A percentile compares a stretch with the other conserved stretches of the same genome.
These are phyloP conservation scores for Gobiocypris rarus DNA, from an alignment of 2,113 vertebrate species.

Conservation along the genomic window DNA sequence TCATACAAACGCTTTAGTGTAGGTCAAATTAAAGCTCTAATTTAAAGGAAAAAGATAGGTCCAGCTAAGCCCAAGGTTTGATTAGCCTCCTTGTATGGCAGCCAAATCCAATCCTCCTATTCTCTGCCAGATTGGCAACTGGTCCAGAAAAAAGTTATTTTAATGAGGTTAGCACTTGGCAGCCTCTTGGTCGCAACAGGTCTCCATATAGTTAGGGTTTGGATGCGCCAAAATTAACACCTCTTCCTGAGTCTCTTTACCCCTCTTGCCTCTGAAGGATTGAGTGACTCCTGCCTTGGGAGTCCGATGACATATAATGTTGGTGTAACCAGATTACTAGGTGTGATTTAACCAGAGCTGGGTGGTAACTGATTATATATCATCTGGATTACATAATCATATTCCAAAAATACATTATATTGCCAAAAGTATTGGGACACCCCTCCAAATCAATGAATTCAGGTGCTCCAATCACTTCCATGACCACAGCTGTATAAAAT, in stretches of 20 bases:
- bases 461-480: no score
- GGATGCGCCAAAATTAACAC: constrained; percentile 53
- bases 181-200: constrained; percentile 19
- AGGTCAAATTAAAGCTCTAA: constrained; percentile 1
- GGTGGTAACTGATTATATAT: no score
- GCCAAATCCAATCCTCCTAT: neutral
- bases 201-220: constrained; percentile 42
- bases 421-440: no score
- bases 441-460: no score
- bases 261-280: constrained; percentile 13
- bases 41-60: neutral
- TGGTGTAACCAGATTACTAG: constrained; percentile 20
- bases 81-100: constrained; percentile 10
- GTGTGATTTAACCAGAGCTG: neutral
- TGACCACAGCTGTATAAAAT: no score
- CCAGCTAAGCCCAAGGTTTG: constrained; percentile 20
- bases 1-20: neutral
- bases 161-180: constrained; percentile 41
- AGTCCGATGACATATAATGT: constrained; percentile 39
- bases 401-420: neutral
- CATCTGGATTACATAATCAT: no score
- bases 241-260: constrained; percentile 14
- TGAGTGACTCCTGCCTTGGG: constrained; percentile 25
- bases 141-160: constrained; percentile 24
- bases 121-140: constrained; percentile 36